Base-by-base conservation (phyloP, 2,888 invertebrate species). In the Drosophila mayaguana region DNA sequence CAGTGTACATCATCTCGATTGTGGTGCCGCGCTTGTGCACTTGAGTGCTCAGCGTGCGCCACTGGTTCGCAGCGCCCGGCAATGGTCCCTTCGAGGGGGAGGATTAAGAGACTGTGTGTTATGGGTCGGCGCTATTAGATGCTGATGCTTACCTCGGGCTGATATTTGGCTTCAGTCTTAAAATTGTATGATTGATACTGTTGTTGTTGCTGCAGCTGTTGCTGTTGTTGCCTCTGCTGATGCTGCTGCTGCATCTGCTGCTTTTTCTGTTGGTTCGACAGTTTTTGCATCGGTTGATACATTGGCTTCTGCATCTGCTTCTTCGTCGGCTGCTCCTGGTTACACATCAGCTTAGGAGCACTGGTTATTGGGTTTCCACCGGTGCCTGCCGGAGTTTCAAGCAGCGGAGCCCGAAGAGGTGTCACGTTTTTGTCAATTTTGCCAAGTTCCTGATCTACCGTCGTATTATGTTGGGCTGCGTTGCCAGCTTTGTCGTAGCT, bases 1-100 rank as follows among this genome's bases (percentile, higher is more conserved):
- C 75, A 0, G 65, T 66, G 63, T 75, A 75, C 55, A 74, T 48
- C 71, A 74, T 63, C 28, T 75, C 66, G 3, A 60, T n/a, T 9
- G 55, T 50, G 51, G 75, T 56, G 45, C 75, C 75, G 1, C n/a
- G 2, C 6, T 25, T 9, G 11, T 71, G 62, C 18, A 63, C 43
- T 0, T 14, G 25, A n/a, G 55, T 71, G 46, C 51, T 53, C 14
- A 71, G 28, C 11, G 62, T 16, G 11, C 50, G 43, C 75, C 75
- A 57, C 20, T 70, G 61, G 18, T 63, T 55, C 1, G 25, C 25
- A 0, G 28, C 16, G 14, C 48, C 48, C 16, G 22, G 22, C 55
- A 63, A 12, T 8, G 34, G 34, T 9, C 32, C 62, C 36, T 61
- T 48, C 25, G 12, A 7, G 20, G 34, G 4, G 7, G 20, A 28